A percentile compares a stretch with the other conserved stretches of the same genome.
Conservation (phyloP, 2,797 vertebrate species). For the Aotus griseimembra region DNA sequence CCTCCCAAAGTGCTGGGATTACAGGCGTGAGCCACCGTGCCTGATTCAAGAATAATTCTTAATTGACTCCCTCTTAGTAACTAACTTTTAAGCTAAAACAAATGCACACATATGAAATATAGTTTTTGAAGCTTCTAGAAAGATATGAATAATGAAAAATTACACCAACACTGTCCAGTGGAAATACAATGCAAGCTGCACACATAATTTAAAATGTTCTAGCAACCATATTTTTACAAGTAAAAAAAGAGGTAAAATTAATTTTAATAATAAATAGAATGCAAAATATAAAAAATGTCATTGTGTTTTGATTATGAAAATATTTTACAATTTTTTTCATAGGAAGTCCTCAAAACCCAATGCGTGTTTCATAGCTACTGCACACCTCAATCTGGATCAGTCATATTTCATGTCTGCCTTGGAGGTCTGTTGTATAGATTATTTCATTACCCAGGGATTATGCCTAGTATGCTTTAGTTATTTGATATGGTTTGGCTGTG, state of each 20-base stretch:
- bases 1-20: no score
- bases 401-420: neutral
- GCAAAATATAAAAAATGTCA: neutral
- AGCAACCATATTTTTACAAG: neutral
- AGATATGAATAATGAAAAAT: neutral
- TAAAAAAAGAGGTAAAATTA: neutral
- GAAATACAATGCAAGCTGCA: neutral
- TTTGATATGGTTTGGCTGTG: no score
- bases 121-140: neutral
- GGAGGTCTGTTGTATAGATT: no score
- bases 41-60: neutral
- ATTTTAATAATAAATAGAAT: neutral
- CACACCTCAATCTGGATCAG: neutral
- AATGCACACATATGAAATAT: neutral
- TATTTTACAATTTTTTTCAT: neutral
- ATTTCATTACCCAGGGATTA: no score
- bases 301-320: neutral
- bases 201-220: neutral
- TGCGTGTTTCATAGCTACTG: neutral
- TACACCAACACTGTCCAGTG: neutral
- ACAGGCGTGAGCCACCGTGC: no score
- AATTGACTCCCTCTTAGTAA: neutral
- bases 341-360: neutral
- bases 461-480: no score
- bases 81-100: neutral